Evolutionary conservation across 2,113 vertebrate species (phyloP).

Genomic region (Pungitius pungitius): DNA sequence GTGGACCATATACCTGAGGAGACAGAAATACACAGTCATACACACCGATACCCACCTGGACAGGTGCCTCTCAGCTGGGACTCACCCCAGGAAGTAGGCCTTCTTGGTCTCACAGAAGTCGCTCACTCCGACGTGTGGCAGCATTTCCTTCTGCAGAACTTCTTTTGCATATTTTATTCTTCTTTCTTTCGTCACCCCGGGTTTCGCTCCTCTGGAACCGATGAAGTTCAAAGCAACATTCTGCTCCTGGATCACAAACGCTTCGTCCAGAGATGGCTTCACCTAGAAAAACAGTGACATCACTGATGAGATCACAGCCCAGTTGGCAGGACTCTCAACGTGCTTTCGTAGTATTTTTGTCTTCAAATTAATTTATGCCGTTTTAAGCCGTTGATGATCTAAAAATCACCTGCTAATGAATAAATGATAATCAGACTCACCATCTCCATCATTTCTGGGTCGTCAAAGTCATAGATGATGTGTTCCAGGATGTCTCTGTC

Average conservation of each 20-base stretch:
- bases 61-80: background rate
- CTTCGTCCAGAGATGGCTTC: constrained; percentile 97
- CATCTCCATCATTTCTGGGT: constrained; percentile 99
- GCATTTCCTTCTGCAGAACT: constrained; percentile 98
- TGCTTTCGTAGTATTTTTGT: no score
- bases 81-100: constrained; percentile 95
- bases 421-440: constrained; percentile 63
- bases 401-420: background rate
- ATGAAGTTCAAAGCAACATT: constrained; percentile 98
- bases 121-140: constrained; percentile 96
- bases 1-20: constrained; percentile 96
- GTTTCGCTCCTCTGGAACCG: constrained; percentile 97
- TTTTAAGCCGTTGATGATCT: background rate
- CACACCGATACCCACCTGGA: background rate
- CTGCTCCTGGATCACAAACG: constrained; percentile 98
- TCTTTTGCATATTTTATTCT: constrained; percentile 98
- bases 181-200: constrained; percentile 96
- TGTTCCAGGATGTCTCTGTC: constrained; percentile 98
- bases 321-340: no score
- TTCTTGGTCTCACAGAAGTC: constrained; percentile 99
- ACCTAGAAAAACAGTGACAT: constrained; percentile 79
- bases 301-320: background rate
- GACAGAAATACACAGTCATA: background rate
- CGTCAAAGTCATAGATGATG: constrained; percentile 99
- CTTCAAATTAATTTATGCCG: no score